These are phyloP conservation scores for Poeciliopsis turneri DNA, from an alignment of 2,797 vertebrate genomes.

Conservation along the genomic window DNA sequence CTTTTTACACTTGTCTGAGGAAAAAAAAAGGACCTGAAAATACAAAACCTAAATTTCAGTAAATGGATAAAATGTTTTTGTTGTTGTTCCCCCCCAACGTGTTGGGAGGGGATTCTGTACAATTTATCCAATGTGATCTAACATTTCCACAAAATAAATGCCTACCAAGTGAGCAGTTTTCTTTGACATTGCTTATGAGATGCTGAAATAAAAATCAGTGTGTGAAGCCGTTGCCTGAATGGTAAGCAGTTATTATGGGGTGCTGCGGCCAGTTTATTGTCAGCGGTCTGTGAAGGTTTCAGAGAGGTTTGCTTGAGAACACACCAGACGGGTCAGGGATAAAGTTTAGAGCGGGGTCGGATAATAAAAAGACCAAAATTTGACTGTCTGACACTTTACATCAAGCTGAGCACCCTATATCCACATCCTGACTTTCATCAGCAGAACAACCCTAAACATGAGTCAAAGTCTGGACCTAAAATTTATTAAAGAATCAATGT, in stretches of 20 bases:
- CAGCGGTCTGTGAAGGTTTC: neutral
- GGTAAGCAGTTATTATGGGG: slow-evolving; percentile 21
- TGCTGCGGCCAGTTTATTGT: neutral
- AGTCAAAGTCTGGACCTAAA: neutral
- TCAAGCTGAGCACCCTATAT: neutral
- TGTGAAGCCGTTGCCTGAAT: neutral
- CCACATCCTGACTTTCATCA: neutral
- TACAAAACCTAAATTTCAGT: slow-evolving; percentile 32
- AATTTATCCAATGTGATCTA: slow-evolving; percentile 23
- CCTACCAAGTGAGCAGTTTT: slow-evolving; percentile 32
- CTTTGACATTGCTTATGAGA: slow-evolving; percentile 46
- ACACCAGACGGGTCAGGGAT: neutral
- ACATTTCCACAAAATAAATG: slow-evolving; percentile 28
- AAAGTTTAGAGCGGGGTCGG: neutral
- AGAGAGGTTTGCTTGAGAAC: neutral
- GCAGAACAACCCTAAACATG: neutral
- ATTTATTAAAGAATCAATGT: neutral
- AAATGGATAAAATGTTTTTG: slow-evolving; percentile 45
- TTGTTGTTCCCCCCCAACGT: neutral
- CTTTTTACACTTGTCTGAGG: neutral
- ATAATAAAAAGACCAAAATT: neutral
- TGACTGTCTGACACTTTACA: neutral
- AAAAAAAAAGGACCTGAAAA: slow-evolving; percentile 38
- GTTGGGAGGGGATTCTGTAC: slow-evolving; percentile 40
- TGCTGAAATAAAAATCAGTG: slow-evolving; percentile 59